Evolutionary conservation across 2,797 vertebrate genomes (phyloP).

Genomic region (Enteromius paludinosus): DNA sequence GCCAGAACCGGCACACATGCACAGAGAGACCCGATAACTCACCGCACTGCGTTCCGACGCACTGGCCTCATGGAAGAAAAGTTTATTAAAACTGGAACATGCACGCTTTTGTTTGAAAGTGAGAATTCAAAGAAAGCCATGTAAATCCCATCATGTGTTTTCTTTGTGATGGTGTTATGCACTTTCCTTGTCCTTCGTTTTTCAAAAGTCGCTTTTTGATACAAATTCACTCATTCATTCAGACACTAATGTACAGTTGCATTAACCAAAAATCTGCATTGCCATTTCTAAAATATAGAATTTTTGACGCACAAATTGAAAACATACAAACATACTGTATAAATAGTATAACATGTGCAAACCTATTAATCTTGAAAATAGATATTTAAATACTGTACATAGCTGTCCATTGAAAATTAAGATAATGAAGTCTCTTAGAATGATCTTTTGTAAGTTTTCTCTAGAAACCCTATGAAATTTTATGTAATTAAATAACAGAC

Average conservation of each 20-base stretch:
- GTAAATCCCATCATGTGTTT: constrained; percentile 51
- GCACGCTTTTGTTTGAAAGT: constrained; percentile 36
- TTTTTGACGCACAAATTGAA: neutral
- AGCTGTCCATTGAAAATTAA: neutral
- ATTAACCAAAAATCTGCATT: too few relatives aligned
- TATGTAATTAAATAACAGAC: neutral
- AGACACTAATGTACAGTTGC: too few relatives aligned
- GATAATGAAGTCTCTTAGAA: too few relatives aligned
- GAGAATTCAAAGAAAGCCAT: constrained; percentile 66
- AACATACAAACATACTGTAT: neutral
- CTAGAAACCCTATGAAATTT: neutral
- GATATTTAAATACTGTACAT: neutral
- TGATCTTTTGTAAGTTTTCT: too few relatives aligned
- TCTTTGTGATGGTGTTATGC: constrained; percentile 39
- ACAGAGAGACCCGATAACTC: constrained; percentile 56
- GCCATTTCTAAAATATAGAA: too few relatives aligned
- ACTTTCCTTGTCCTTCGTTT: neutral
- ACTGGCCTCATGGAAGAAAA: constrained; percentile 52
- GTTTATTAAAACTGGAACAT: constrained; percentile 64
- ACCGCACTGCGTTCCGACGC: constrained; percentile 43
- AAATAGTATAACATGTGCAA: neutral
- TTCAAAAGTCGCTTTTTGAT: too few relatives aligned
- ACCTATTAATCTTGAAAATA: neutral
- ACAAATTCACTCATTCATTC: too few relatives aligned
- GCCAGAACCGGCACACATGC: constrained; percentile 58